Evolutionary conservation across 1,140 invertebrate genomes (phyloP).

Genomic region (Drosophila tristis): DNA sequence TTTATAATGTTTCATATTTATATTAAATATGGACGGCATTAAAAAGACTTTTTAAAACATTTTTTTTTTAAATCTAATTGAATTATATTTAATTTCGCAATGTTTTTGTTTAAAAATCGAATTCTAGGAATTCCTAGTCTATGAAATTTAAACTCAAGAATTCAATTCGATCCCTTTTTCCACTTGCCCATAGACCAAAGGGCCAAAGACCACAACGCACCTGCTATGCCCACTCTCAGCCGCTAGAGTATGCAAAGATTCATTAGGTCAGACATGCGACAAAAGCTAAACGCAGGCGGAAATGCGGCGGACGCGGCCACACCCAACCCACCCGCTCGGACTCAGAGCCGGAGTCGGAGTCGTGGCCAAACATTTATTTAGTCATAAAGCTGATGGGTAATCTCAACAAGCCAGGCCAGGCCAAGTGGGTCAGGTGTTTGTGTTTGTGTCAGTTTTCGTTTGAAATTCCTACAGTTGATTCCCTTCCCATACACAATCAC

Average conservation of each 20-base stretch:
- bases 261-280: slow-evolving; percentile 56
- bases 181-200: slow-evolving; percentile 5
- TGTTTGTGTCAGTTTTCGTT: slow-evolving; percentile 25
- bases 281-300: slow-evolving; percentile 20
- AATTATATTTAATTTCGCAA: too few species aligned
- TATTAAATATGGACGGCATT: too few species aligned
- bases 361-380: slow-evolving; percentile 56
- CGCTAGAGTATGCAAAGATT: slow-evolving; percentile 34
- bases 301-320: slow-evolving; percentile 27
- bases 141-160: too few species aligned
- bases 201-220: slow-evolving; percentile 10
- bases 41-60: too few species aligned
- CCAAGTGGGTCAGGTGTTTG: slow-evolving; percentile 37
- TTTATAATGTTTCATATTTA: too few species aligned
- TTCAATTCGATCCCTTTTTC: too few species aligned
- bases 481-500: slow-evolving; percentile 5
- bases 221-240: background rate
- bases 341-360: background rate
- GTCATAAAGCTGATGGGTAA: slow-evolving; percentile 71
- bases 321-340: slow-evolving; percentile 4
- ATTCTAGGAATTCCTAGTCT: too few species aligned
- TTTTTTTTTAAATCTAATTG: too few species aligned
- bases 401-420: slow-evolving; percentile 62
- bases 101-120: too few species aligned
- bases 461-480: background rate